These are phyloP conservation scores for Drosophila tanythrix DNA, from an alignment of 2,888 invertebrate genomes.

Conservation along the genomic window DNA sequence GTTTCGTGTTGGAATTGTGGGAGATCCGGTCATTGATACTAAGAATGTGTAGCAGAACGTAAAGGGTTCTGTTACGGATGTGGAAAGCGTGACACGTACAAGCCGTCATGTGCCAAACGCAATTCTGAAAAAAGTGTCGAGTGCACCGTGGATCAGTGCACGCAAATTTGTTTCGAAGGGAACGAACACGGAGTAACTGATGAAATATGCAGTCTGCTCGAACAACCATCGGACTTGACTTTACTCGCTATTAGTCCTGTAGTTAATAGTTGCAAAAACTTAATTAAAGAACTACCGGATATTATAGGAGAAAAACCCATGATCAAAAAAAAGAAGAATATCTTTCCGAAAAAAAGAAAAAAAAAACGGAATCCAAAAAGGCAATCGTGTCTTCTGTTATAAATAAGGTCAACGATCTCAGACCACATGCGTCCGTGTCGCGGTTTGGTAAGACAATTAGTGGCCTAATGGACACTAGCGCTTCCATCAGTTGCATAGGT, in stretches of 20 bases:
- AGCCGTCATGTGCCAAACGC: not conserved
- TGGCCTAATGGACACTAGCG: not conserved
- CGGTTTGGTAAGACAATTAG: conserved; percentile 1
- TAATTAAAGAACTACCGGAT: not conserved
- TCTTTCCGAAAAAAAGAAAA: not conserved
- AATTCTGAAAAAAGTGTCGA: not conserved
- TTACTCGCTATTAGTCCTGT: no score
- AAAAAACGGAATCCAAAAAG: not conserved
- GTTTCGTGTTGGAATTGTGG: no score
- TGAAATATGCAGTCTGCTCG: no score
- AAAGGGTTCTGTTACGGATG: not conserved
- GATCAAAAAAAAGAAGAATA: not conserved
- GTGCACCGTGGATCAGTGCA: not conserved
- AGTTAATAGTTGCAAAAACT: no score
- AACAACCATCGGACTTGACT: no score
- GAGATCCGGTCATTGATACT: no score
- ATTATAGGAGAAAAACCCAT: not conserved
- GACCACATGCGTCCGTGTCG: not conserved
- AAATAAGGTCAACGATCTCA: not conserved
- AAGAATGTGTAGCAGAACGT: not conserved
- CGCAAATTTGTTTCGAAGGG: not conserved
- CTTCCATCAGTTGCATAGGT: not conserved
- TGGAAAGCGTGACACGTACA: not conserved
- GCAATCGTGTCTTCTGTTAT: not conserved
- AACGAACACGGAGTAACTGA: not conserved